Percentiles rank a stretch among this genome's conserved stretches.
Conservation (phyloP, 2,888 invertebrate genomes). For the Terebella lapidaria region DNA sequence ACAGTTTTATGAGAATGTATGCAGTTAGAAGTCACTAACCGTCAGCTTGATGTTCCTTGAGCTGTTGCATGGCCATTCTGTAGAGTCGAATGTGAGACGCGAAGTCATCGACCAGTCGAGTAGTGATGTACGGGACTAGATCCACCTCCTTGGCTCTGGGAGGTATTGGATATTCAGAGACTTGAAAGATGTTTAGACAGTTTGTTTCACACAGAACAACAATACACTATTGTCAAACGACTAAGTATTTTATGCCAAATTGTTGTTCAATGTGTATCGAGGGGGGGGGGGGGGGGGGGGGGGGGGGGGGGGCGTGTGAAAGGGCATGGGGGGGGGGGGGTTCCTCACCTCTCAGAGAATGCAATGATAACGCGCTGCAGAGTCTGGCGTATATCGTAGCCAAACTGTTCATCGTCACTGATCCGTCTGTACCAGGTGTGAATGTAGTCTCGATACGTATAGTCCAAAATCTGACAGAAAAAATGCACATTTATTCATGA, state of each 20-base stretch:
- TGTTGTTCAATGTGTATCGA: background rate
- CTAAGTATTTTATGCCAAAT: background rate
- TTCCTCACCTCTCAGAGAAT: constrained; percentile 65
- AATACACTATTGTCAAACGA: background rate
- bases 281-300: background rate
- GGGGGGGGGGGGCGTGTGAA: background rate
- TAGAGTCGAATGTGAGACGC: constrained; percentile 83
- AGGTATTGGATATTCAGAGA: no score
- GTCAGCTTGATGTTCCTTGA: constrained; percentile 55
- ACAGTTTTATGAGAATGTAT: no score
- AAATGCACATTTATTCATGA: no score
- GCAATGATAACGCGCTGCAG: constrained; percentile 66
- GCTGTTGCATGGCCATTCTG: constrained; percentile 64
- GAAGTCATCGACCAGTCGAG: constrained; percentile 81
- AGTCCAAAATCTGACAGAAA: constrained; percentile 59
- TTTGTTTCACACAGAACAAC: background rate
- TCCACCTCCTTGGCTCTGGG: constrained; percentile 73
- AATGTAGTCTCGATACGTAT: constrained; percentile 76
- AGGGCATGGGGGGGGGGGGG: background rate
- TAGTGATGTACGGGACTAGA: constrained; percentile 84
- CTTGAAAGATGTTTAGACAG: background rate
- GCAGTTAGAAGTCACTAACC: no score
- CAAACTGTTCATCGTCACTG: constrained; percentile 69
- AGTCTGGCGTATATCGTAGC: constrained; percentile 44
- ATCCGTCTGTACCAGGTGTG: constrained; percentile 62